Conservation (phyloP, 2,888 invertebrate species). For the Pimpla rufipes region DNA sequence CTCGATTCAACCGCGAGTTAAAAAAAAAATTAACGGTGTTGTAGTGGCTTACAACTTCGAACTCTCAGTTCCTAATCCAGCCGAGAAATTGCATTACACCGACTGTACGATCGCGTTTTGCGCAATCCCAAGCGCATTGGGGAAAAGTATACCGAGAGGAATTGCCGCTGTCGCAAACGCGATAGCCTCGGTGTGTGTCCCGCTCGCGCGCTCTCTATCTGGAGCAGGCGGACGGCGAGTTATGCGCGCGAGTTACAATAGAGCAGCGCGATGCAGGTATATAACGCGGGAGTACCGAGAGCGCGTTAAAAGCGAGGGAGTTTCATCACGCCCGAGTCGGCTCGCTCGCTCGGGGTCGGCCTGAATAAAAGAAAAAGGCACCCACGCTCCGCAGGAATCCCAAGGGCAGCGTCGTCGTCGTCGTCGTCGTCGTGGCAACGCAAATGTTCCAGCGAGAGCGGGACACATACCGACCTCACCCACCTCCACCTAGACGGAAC, state of each 20-base stretch:
- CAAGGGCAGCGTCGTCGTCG: slow-evolving; percentile 73
- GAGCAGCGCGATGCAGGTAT: slow-evolving; percentile 11
- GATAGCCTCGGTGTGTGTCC: neutral
- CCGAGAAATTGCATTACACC: neutral
- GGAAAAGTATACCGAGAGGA: neutral
- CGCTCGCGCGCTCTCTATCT: slow-evolving; percentile 55
- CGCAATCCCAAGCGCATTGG: neutral
- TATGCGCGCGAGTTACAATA: slow-evolving; percentile 58
- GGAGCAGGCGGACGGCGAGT: slow-evolving; percentile 53
- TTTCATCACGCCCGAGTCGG: slow-evolving; percentile 65
- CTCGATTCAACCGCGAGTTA: too few relatives aligned
- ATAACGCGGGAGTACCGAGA: slow-evolving; percentile 17
- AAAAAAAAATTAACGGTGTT: too few relatives aligned
- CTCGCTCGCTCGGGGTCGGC: slow-evolving; percentile 51
- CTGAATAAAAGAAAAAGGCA: slow-evolving; percentile 73
- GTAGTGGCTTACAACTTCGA: neutral
- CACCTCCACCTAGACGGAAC: too few relatives aligned
- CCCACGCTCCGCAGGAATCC: slow-evolving; percentile 77
- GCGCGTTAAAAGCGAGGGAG: slow-evolving; percentile 46
- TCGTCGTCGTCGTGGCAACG: slow-evolving; percentile 29
- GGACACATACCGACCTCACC: too few relatives aligned
- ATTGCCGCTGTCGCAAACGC: slow-evolving; percentile 50
- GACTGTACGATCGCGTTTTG: neutral
- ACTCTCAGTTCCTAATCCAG: neutral
- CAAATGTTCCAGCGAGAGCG: neutral